phyloP scores from a whole-genome alignment of 1,140 invertebrate genomes.

The Gryon sp. region DNA sequence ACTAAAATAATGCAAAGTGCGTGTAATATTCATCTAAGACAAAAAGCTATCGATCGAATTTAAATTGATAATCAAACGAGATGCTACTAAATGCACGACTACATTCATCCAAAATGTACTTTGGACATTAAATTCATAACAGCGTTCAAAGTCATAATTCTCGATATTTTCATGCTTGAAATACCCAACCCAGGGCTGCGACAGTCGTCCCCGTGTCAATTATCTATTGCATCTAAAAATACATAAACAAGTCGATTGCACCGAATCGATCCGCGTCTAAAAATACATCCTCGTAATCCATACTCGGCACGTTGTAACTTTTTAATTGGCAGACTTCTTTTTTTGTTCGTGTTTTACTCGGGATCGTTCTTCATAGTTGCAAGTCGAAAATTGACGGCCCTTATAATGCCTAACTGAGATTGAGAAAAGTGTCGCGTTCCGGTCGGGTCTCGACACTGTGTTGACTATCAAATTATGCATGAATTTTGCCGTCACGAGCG shows the following conservation, averaged over 20 bases:
- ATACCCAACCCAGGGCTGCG: no score
- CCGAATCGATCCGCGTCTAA: neutral
- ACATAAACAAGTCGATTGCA: slow-evolving; percentile 13
- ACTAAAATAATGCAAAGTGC: no score
- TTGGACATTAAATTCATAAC: no score
- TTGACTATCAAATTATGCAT: slow-evolving; percentile 53
- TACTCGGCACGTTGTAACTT: slow-evolving; percentile 19
- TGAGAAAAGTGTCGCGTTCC: slow-evolving; percentile 42
- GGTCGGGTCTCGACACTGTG: slow-evolving; percentile 13
- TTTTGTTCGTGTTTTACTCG: neutral
- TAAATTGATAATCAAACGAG: no score
- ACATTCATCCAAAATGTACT: no score
- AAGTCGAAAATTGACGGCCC: slow-evolving; percentile 2
- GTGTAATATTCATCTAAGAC: no score
- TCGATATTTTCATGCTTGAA: neutral
- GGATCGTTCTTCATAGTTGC: neutral
- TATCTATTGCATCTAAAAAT: slow-evolving; percentile 2
- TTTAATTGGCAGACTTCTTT: slow-evolving; percentile 38
- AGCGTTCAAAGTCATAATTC: no score
- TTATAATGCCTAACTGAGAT: slow-evolving; percentile 29
- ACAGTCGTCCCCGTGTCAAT: neutral
- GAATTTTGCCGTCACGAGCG: slow-evolving; percentile 46
- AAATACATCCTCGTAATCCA: slow-evolving; percentile 4
- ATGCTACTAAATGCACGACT: no score
- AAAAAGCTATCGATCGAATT: no score